Evolutionary conservation across 2,888 invertebrate genomes (phyloP).

Genomic region (Plebejus argus): DNA sequence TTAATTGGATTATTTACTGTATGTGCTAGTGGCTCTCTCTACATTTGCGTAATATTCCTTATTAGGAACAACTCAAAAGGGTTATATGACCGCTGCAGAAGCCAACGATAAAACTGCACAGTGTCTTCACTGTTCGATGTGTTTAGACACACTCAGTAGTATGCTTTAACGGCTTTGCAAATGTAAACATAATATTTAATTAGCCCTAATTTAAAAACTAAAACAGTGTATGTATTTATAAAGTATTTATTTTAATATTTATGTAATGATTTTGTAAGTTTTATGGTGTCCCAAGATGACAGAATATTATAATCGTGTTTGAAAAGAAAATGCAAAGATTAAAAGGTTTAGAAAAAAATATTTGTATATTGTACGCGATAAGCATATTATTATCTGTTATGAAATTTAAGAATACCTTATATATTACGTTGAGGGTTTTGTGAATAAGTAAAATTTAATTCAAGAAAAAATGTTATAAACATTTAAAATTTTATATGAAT

Average conservation of each 20-base stretch:
- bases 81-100: no score
- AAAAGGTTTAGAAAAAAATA: neutral
- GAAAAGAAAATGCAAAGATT: neutral
- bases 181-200: neutral
- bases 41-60: no score
- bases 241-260: neutral
- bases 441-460: neutral
- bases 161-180: neutral
- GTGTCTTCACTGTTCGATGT: no score
- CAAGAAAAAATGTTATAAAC: neutral
- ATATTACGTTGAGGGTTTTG: neutral
- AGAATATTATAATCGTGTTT: neutral
- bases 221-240: neutral
- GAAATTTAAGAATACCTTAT: neutral
- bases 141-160: no score
- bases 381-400: neutral
- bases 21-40: no score
- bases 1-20: no score
- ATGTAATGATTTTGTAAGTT: neutral
- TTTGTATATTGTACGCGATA: neutral
- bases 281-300: neutral
- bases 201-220: neutral
- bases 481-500: conserved; percentile 12
- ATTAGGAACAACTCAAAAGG: no score
- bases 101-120: no score